Evolutionary conservation across 2,797 vertebrate genomes (phyloP), one percentile per base, ranked within the genome.

Genomic region (Lagocephalus sceleratus): DNA sequence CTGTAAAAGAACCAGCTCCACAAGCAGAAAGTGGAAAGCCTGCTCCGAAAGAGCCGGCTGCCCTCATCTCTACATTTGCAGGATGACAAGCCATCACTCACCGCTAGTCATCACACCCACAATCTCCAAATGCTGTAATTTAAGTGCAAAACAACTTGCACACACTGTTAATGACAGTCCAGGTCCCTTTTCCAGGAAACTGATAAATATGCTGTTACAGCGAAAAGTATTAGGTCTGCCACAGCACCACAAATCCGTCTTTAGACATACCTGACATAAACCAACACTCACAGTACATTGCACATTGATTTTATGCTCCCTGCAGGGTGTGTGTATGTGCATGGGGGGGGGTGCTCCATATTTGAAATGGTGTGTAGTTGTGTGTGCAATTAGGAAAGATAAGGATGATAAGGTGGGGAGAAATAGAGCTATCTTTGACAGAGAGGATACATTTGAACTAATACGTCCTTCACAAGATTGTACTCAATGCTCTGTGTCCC

Each of bases 231-330:
- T n/a, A 39, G 51, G 51, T 64, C 47, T 38, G 43, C 54, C 22
- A 35, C 29, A 6, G 46, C 26, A 57, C 48, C 53, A 7, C 19
- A 57, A 76, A 78, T 76, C 41, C 19, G 4, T 62, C 57, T 42
- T 54, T 41, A 71, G 63, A 62, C 0, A 14, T 17, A 5, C 11
- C 51, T 61, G 67, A 66, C 72, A 61, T 71, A 66, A 68, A 46
- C 32, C 47, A 73, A 78, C 78, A 66, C 45, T 79, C n/a, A n/a
- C n/a, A n/a, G n/a, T 71, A 77, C 64, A 68, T 51, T 50, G 69
- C 57, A 63, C 54, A 69, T 80, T 71, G 73, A 51, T 64, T 64
- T 59, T 60, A 61, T 60, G 68, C 51, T n/a, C 68, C 57, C 63
- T 54, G 69, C 45, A 65, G 53, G 48, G 75, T 45, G 61, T 55